Conservation (phyloP, 2,888 invertebrate genomes). For the Eubasilissa splendida region DNA sequence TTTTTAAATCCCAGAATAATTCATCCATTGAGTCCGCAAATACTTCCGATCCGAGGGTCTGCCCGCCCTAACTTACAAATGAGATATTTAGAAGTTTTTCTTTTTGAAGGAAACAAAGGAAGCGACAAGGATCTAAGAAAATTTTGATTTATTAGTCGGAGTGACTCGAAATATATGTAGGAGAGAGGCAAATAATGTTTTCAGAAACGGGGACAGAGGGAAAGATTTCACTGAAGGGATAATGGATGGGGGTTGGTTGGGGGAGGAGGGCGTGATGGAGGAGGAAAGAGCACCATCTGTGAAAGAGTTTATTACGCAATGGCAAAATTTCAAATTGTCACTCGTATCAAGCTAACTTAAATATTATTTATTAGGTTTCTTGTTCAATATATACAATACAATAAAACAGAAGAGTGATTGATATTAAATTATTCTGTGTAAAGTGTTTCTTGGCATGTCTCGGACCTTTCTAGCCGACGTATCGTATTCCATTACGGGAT, state of each 20-base stretch:
- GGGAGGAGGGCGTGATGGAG: neutral
- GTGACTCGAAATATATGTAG: neutral
- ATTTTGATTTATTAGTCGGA: slow-evolving; percentile 35
- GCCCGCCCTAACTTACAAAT: slow-evolving; percentile 24
- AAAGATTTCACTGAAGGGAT: slow-evolving; percentile 20
- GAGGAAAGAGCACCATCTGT: slow-evolving; percentile 13
- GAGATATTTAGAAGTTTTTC: slow-evolving; percentile 38
- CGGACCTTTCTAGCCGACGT: too few relatives aligned
- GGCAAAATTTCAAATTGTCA: too few relatives aligned
- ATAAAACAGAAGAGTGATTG: too few relatives aligned
- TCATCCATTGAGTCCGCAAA: slow-evolving; percentile 18
- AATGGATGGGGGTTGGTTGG: slow-evolving; percentile 22
- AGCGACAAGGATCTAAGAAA: slow-evolving; percentile 12
- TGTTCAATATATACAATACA: too few relatives aligned
- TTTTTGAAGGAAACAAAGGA: slow-evolving; percentile 32
- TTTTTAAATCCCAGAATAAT: slow-evolving; percentile 21
- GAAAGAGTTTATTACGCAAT: neutral
- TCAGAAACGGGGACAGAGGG: slow-evolving; percentile 23
- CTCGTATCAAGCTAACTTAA: too few relatives aligned
- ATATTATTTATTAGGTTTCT: too few relatives aligned
- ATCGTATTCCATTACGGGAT: too few relatives aligned
- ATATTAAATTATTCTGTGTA: too few relatives aligned
- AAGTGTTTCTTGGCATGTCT: too few relatives aligned
- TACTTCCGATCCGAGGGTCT: slow-evolving; percentile 7
- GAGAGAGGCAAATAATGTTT: slow-evolving; percentile 15